phyloP scores from a whole-genome alignment of 2,113 vertebrate species.

The Pogonocichla stellata region DNA sequence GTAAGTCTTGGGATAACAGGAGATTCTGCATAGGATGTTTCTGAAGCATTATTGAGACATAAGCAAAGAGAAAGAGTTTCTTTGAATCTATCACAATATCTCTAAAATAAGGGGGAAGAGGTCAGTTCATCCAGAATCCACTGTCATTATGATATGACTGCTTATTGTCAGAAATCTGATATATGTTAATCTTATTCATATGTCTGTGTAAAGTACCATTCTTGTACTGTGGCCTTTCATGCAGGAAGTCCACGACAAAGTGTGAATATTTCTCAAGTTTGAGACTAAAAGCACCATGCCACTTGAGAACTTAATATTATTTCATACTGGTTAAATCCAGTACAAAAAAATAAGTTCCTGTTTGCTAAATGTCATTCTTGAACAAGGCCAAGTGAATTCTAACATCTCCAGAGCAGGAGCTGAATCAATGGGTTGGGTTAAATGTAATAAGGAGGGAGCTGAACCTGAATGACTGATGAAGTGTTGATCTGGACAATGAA shows the following conservation, averaged over 20 bases:
- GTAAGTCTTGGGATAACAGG: background rate
- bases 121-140: background rate
- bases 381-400: background rate
- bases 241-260: background rate
- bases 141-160: background rate
- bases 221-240: background rate
- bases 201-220: background rate
- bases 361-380: background rate
- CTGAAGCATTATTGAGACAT: background rate
- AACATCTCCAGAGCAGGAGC: background rate
- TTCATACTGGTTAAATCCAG: background rate
- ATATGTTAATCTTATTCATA: background rate
- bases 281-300: background rate
- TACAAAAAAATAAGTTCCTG: background rate
- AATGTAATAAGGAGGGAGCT: background rate
- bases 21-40: background rate
- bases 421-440: rapidly evolving
- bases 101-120: background rate
- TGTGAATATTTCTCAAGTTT: background rate
- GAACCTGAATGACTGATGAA: background rate
- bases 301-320: background rate
- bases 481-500: background rate
- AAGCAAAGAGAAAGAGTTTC: background rate
- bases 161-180: background rate
- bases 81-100: background rate